phyloP scores from a whole-genome alignment of 2,797 vertebrate species.

The Channa striata region DNA sequence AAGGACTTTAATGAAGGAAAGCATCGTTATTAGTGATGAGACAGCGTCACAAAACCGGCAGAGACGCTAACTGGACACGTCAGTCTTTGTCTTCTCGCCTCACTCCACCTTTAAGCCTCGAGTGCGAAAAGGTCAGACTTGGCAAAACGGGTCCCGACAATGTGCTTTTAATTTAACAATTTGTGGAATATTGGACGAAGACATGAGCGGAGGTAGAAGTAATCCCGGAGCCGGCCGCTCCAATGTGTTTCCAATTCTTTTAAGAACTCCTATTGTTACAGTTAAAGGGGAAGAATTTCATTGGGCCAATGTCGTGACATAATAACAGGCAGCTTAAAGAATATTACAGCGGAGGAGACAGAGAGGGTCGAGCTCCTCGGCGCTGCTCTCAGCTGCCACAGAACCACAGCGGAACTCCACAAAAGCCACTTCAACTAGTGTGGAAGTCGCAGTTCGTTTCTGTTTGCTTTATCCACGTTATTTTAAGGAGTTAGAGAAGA shows the following conservation, averaged over 20 bases:
- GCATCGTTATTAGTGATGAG: neutral
- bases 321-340: constrained; percentile 49
- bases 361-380: constrained; percentile 19
- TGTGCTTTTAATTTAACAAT: constrained; percentile 61
- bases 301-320: constrained; percentile 62
- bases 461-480: constrained; percentile 47
- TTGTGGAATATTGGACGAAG: constrained; percentile 57
- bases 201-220: constrained; percentile 32
- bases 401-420: constrained; percentile 22
- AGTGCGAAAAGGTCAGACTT: constrained; percentile 26
- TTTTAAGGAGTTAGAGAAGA: constrained; percentile 14
- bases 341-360: constrained; percentile 35
- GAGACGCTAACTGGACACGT: neutral
- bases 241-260: constrained; percentile 66
- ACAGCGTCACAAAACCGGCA: neutral
- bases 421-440: constrained; percentile 37
- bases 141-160: constrained; percentile 51
- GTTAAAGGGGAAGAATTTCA: constrained; percentile 56
- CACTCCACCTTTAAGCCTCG: constrained; percentile 4
- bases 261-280: constrained; percentile 51
- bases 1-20: neutral
- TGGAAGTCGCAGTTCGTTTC: constrained; percentile 27
- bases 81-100: constrained; percentile 16
- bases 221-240: constrained; percentile 45
- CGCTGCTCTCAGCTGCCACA: neutral